Evolutionary conservation across 2,113 vertebrate genomes (phyloP).

Genomic region (Myrmecobius fasciatus): DNA sequence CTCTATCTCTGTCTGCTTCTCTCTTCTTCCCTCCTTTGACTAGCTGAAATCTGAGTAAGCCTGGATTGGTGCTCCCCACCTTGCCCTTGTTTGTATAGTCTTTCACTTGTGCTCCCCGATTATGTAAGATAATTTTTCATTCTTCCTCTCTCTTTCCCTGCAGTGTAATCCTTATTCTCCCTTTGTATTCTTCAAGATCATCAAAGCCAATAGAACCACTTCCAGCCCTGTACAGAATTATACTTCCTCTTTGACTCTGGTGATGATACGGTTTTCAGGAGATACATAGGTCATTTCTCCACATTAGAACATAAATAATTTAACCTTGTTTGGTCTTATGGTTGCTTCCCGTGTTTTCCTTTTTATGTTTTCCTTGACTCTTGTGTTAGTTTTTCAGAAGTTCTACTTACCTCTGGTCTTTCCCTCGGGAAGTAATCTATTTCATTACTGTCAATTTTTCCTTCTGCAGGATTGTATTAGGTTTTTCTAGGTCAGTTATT

Average conservation of each 20-base stretch:
- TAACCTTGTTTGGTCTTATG: background rate
- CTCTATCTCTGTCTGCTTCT: too few relatives aligned
- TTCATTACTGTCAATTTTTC: background rate
- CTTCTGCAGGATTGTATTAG: background rate
- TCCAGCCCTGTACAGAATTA: too few relatives aligned
- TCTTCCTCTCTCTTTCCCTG: background rate
- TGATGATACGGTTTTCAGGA: background rate
- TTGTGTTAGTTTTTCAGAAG: background rate
- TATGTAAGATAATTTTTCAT: background rate
- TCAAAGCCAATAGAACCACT: background rate
- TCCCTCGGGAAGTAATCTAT: background rate
- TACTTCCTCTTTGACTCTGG: background rate
- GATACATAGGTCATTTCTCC: background rate
- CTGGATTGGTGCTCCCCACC: background rate
- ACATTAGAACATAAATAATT: background rate
- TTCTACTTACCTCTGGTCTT: background rate
- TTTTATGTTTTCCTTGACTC: background rate
- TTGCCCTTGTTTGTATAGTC: background rate
- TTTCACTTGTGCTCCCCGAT: background rate
- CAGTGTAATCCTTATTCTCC: background rate
- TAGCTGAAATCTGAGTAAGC: background rate
- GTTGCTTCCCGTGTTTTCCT: background rate
- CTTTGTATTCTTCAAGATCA: background rate
- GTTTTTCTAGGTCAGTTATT: too few relatives aligned
- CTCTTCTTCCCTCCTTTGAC: background rate